phyloP scores from a whole-genome alignment of 2,797 vertebrate genomes.

The Myiothlypis coronata region DNA sequence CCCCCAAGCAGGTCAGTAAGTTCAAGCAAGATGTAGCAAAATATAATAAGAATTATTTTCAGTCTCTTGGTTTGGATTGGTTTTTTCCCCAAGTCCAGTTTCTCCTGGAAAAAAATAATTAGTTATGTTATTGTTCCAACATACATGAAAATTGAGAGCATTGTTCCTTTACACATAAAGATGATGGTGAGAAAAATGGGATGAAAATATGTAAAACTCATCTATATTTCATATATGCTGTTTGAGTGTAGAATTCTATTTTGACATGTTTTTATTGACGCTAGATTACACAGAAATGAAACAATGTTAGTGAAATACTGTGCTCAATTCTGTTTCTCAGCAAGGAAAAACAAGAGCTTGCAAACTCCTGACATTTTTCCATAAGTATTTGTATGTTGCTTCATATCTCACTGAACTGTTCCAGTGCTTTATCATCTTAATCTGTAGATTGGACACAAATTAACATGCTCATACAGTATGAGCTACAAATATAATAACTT shows the following conservation, averaged over 20 bases:
- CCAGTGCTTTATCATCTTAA: not conserved
- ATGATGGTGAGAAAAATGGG: not conserved
- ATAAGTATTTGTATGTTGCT: not conserved
- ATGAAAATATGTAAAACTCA: not conserved
- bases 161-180: not conserved
- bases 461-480: rapidly evolving
- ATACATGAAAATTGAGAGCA: not conserved
- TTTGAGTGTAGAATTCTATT: not conserved
- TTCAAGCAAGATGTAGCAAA: not conserved
- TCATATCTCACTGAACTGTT: not conserved
- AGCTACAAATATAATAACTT: not conserved
- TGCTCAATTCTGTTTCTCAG: not conserved
- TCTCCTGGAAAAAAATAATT: not conserved
- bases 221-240: not conserved
- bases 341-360: not conserved
- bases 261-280: not conserved
- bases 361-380: not conserved
- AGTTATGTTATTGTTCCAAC: not conserved
- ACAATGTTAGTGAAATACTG: not conserved
- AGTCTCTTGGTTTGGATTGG: not conserved
- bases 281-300: not conserved
- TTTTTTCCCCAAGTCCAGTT: not conserved
- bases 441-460: not conserved
- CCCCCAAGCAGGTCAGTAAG: not conserved
- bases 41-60: not conserved